Evolutionary conservation across 2,797 vertebrate genomes (phyloP), one percentile per base, ranked within the genome.

Genomic region (Gymnoscopelus braueri): DNA sequence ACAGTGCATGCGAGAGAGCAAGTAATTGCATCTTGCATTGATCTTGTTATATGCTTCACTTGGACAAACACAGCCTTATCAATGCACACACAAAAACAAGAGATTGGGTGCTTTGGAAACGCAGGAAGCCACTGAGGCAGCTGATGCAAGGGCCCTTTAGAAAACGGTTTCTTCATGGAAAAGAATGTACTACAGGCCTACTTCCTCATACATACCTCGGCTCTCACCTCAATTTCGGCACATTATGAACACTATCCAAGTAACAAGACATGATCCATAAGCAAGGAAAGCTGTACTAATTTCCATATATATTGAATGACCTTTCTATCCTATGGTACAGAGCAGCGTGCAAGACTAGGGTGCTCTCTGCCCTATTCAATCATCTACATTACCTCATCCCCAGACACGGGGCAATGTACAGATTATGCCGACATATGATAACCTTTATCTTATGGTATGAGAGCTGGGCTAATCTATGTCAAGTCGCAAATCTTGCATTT

Each of bases 241-340:
- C 15, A 65, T 79, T 51, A 65, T 79, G 69, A 80, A 82, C 82
- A 73, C 77, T 53, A 78, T 67, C 80, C 55, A 13, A 32, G 51
- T 56, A 55, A 47, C 52, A 56, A 52, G 71, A 75, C n/a, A 57
- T 13, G 52, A 48, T 49, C 61, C 53, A 35, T 77, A 74, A 77
- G 81, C 79, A 77, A 74, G 77, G 74, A 64, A 72, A 56, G 67
- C 73, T 35, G 69, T 72, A 75, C 85, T 82, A 2, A 89, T 90
- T 87, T 89, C 79, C 87, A 90, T 89, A 83, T 86, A 90, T 89
- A 88, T 86, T 83, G 77, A 87, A 84, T 88, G 87, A 88, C 85
- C 86, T 91, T 88, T 88, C 61, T 69, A 63, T 60, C 56, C 63
- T 56, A 19, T 57, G 77, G 82, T 67, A 62, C 65, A 67, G 77